These are phyloP conservation scores for Maconellicoccus hirsutus DNA, from an alignment of 1,140 invertebrate genomes.

Conservation along the genomic window DNA sequence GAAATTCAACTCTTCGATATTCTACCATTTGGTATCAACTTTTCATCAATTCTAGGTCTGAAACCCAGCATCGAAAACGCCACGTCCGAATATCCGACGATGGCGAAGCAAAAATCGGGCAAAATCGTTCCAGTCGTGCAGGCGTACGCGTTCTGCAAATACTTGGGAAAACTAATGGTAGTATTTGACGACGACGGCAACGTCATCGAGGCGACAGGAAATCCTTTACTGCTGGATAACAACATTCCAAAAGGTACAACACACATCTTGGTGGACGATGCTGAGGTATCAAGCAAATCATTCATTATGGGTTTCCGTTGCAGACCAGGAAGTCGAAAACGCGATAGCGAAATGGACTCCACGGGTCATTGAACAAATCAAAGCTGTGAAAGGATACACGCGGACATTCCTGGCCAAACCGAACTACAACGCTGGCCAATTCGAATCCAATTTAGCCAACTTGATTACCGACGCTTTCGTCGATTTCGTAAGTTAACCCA, in stretches of 20 bases:
- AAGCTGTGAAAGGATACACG: conserved; percentile 44
- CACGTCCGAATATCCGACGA: conserved; percentile 61
- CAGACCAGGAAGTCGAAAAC: neutral
- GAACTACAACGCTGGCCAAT: conserved; percentile 43
- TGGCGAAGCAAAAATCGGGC: conserved; percentile 54
- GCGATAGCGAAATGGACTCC: neutral
- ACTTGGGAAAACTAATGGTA: conserved; percentile 64
- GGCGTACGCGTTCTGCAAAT: conserved; percentile 84
- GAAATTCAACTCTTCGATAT: no score
- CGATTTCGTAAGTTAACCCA: conserved; percentile 37
- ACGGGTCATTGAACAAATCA: neutral
- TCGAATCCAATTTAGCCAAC: conserved; percentile 78
- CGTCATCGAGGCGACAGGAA: conserved; percentile 52
- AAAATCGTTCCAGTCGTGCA: conserved; percentile 74
- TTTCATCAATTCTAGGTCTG: conserved; percentile 38
- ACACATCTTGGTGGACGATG: no score
- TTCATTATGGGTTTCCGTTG: no score
- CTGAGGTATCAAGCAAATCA: no score
- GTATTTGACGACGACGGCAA: conserved; percentile 63
- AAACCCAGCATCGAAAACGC: conserved; percentile 53
- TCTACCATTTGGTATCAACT: no score
- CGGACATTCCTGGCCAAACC: conserved; percentile 53
- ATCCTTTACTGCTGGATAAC: conserved; percentile 62
- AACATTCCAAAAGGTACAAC: conserved; percentile 28
- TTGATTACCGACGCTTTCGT: conserved; percentile 62